Evolutionary conservation across 2,888 invertebrate species (phyloP).

Genomic region (Ormyrus rosae): DNA sequence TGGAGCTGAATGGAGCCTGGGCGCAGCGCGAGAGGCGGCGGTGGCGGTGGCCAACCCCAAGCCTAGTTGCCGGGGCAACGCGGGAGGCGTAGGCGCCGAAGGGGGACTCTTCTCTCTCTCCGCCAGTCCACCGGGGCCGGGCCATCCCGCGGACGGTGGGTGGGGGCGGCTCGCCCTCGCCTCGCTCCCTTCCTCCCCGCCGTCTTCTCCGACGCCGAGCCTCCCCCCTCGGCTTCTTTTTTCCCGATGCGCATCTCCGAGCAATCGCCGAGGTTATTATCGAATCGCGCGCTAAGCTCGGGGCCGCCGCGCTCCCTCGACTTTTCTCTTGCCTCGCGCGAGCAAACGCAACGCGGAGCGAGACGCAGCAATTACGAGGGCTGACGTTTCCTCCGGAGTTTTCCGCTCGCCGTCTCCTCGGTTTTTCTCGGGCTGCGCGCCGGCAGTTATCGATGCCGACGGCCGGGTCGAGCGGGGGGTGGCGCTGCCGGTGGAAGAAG

Average conservation of each 20-base stretch:
- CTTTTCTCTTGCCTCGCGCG: no score
- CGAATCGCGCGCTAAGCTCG: no score
- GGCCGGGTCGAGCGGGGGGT: constrained; percentile 16
- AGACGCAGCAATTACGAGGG: not conserved
- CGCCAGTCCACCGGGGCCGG: constrained; percentile 60
- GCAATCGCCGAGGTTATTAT: no score
- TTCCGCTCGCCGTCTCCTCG: constrained; percentile 16
- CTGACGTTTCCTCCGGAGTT: constrained; percentile 35
- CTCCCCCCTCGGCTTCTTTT: not conserved
- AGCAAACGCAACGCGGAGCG: no score
- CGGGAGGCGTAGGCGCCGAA: constrained; percentile 70
- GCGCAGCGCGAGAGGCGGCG: constrained; percentile 63
- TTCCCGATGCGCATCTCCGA: no score
- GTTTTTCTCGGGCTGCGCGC: constrained; percentile 60
- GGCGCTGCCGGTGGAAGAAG: constrained; percentile 54
- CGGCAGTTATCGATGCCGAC: constrained; percentile 59
- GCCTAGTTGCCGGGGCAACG: constrained; percentile 74
- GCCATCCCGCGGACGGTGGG: constrained; percentile 39
- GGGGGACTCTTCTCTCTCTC: constrained; percentile 60
- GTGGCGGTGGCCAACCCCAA: constrained; percentile 73
- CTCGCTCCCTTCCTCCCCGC: not conserved
- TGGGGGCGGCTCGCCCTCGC: constrained; percentile 2
- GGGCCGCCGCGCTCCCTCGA: no score
- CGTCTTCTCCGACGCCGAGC: constrained; percentile 2
- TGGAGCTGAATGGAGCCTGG: constrained; percentile 47